These are phyloP conservation scores for Echeneis naucrates DNA, from an alignment of 2,797 vertebrate species.

Conservation along the genomic window DNA sequence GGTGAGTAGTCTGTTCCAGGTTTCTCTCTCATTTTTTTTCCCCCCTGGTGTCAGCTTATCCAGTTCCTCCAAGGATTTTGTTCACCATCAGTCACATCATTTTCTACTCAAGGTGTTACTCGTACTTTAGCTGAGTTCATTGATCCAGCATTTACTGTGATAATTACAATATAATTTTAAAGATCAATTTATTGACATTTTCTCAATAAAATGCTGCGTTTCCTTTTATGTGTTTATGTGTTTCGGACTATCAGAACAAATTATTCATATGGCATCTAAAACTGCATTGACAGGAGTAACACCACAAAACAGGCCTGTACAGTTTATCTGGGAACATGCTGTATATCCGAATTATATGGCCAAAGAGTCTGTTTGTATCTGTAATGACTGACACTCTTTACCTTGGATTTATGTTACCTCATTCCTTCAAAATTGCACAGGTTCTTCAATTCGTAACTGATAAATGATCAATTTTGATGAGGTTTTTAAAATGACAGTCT, in stretches of 20 bases:
- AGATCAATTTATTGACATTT: neutral
- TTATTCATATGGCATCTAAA: neutral
- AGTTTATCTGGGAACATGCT: neutral
- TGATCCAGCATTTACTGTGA: constrained; percentile 2
- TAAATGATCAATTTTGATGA: neutral
- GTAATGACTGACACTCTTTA: too few species aligned
- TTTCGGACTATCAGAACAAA: neutral
- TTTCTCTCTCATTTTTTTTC: constrained; percentile 47
- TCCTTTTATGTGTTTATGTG: too few species aligned
- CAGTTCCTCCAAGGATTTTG: constrained; percentile 66
- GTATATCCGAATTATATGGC: neutral
- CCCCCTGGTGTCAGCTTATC: constrained; percentile 70
- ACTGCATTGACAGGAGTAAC: neutral
- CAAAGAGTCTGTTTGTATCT: too few species aligned
- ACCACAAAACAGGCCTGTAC: neutral
- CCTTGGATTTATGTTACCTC: neutral
- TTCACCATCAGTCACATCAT: constrained; percentile 66
- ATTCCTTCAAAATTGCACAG: neutral
- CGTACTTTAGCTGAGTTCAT: constrained; percentile 36
- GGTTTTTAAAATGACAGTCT: neutral
- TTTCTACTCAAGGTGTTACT: constrained; percentile 61
- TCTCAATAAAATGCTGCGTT: neutral
- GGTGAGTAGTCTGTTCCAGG: constrained; percentile 62
- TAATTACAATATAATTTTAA: constrained; percentile 21
- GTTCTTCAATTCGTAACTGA: neutral